phyloP scores from a whole-genome alignment of 2,888 invertebrate genomes.

The Lymantria monacha region DNA sequence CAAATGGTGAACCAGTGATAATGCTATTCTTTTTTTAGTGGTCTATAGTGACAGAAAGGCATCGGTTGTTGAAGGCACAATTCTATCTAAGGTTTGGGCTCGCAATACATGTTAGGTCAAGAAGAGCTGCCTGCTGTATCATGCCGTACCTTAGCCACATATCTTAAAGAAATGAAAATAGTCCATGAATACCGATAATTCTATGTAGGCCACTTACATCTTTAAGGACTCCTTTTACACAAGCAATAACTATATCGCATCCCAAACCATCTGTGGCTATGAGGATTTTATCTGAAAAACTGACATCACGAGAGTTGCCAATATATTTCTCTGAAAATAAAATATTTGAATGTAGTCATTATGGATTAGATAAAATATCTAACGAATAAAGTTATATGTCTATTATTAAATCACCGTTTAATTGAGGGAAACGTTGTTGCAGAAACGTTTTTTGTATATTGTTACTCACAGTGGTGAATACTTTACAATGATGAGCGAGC shows the following conservation, averaged over 20 bases:
- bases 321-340: not conserved
- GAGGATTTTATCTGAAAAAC: not conserved
- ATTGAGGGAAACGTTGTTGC: slow-evolving; percentile 46
- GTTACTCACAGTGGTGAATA: not conserved
- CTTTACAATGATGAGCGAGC: not conserved
- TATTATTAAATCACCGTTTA: slow-evolving; percentile 43
- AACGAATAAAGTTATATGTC: not conserved
- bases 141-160: too few relatives aligned
- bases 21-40: too few relatives aligned
- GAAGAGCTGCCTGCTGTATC: too few relatives aligned
- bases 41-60: too few relatives aligned
- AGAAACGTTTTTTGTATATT: slow-evolving; percentile 47
- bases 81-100: too few relatives aligned
- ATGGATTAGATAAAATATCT: too few relatives aligned
- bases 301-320: not conserved
- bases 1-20: too few relatives aligned
- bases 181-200: too few relatives aligned
- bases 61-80: too few relatives aligned
- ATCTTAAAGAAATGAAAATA: too few relatives aligned
- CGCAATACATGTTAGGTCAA: too few relatives aligned
- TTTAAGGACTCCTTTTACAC: not conserved
- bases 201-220: not conserved
- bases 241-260: not conserved
- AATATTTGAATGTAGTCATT: not conserved
- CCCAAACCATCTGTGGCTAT: not conserved